Conservation (phyloP, 2,797 vertebrate genomes). For the Melanotaenia parkinsoni region DNA sequence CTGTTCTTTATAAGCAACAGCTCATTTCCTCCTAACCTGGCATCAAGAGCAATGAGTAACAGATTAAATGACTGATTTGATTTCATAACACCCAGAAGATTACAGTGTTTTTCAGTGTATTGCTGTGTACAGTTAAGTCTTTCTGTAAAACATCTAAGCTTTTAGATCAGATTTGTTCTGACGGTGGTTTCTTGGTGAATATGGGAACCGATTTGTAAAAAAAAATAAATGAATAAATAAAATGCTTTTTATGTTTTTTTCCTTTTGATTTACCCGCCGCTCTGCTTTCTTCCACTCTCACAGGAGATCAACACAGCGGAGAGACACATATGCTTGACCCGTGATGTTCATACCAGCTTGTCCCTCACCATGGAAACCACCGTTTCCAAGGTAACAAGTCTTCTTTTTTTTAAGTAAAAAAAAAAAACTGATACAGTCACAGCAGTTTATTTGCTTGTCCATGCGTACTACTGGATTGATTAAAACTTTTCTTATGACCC, state of each 20-base stretch:
- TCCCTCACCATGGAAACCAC: constrained; percentile 88
- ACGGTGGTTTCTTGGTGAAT: neutral
- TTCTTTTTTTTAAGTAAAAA: neutral
- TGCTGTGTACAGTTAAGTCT: neutral
- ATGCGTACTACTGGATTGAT: neutral
- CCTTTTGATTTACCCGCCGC: neutral
- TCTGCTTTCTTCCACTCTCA: neutral
- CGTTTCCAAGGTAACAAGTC: constrained; percentile 89
- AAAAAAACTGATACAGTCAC: neutral
- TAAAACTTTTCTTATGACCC: neutral
- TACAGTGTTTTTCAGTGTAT: neutral
- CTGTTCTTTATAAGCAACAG: neutral
- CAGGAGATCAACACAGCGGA: constrained; percentile 88
- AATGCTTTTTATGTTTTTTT: no score
- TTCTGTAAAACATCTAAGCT: neutral
- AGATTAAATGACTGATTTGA: neutral
- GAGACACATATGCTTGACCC: constrained; percentile 90
- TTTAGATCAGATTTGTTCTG: neutral
- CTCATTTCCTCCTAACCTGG: neutral
- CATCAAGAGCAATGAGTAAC: neutral
- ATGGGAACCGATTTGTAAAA: neutral
- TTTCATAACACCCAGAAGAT: neutral
- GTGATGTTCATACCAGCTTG: constrained; percentile 89
- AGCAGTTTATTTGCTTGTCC: neutral
- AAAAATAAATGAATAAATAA: neutral